These are phyloP conservation scores for Rhinopomastus cyanomelas DNA, from an alignment of 2,113 vertebrate species.

Conservation along the genomic window DNA sequence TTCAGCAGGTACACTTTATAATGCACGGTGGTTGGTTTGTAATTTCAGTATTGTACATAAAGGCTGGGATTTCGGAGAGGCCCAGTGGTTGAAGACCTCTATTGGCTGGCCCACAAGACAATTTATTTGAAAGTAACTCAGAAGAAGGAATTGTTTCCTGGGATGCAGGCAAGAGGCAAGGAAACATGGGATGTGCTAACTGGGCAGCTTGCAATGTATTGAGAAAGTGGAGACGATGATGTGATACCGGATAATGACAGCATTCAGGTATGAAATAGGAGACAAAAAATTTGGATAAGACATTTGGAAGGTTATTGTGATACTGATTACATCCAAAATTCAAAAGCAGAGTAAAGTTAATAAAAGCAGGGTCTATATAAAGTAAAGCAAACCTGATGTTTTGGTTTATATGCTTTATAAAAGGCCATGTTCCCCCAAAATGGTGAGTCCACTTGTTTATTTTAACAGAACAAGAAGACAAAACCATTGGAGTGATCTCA, in stretches of 20 bases:
- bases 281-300: background rate
- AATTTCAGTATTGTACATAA: background rate
- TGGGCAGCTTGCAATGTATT: background rate
- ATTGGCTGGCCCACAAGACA: background rate
- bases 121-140: background rate
- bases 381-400: background rate
- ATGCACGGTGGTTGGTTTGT: background rate
- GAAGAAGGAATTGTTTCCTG: background rate
- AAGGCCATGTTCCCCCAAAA: background rate
- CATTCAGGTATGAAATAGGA: background rate
- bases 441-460: background rate
- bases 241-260: background rate
- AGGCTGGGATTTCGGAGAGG: background rate
- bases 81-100: background rate
- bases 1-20: background rate
- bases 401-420: background rate
- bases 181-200: background rate
- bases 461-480: background rate
- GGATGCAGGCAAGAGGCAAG: background rate
- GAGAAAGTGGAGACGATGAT: background rate
- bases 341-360: background rate
- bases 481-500: background rate
- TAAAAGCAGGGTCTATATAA: background rate
- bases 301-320: background rate
- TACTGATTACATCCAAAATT: background rate